Conservation (phyloP, 2,797 vertebrate species). For the Okamejei kenojei region DNA sequence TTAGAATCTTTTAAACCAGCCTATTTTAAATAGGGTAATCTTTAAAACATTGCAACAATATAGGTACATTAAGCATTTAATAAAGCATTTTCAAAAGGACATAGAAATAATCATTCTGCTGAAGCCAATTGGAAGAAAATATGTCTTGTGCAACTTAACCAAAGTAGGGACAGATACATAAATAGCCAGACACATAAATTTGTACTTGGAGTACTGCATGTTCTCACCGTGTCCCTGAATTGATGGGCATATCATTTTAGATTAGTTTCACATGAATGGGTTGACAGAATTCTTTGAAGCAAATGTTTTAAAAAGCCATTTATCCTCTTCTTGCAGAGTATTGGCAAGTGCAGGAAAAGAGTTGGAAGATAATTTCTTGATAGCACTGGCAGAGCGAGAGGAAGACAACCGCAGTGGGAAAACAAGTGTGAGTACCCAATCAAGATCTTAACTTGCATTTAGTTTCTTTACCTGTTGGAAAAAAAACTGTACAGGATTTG, state of each 20-base stretch:
- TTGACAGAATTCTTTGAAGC: slow-evolving; percentile 37
- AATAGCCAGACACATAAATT: not conserved
- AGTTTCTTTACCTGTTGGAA: slow-evolving; percentile 4
- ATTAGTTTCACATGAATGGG: not conserved
- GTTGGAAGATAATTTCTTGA: slow-evolving; percentile 71
- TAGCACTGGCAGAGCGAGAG: slow-evolving; percentile 70
- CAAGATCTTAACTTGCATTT: not conserved
- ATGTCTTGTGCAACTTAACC: not conserved
- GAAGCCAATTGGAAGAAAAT: not conserved
- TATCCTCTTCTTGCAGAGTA: slow-evolving; percentile 63
- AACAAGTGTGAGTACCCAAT: slow-evolving; percentile 71
- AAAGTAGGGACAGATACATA: not conserved
- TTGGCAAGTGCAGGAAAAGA: slow-evolving; percentile 70
- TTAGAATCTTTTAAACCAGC: not conserved
- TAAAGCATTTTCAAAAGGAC: not conserved
- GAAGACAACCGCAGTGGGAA: slow-evolving; percentile 70
- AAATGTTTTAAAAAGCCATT: slow-evolving; percentile 54
- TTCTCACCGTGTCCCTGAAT: not conserved
- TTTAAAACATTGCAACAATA: not conserved
- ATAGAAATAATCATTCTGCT: not conserved
- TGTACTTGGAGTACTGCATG: not conserved
- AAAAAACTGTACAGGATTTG: slow-evolving; percentile 20
- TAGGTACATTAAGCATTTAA: not conserved
- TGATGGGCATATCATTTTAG: not conserved
- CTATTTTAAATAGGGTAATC: not conserved